Evolutionary conservation across 1,140 invertebrate genomes (phyloP).

Genomic region (Octopus sinensis): DNA sequence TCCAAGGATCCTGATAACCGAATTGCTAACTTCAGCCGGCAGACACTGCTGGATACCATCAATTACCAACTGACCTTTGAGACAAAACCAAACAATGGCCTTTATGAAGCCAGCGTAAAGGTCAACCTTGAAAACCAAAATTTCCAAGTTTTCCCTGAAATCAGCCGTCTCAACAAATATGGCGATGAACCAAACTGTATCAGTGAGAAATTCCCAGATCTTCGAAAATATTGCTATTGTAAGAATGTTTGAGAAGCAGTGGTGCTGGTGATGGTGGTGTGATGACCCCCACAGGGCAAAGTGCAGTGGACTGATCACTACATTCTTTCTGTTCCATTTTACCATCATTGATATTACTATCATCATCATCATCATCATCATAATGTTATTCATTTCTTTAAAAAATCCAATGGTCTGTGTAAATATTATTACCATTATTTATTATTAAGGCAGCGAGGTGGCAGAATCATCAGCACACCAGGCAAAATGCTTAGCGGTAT

Average conservation of each 20-base stretch:
- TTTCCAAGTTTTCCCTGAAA: conserved; percentile 28
- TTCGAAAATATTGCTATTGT: conserved; percentile 47
- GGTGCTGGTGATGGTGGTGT: not conserved
- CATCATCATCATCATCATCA: not conserved
- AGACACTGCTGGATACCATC: conserved; percentile 58
- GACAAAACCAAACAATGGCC: conserved; percentile 70
- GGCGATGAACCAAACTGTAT: conserved; percentile 43
- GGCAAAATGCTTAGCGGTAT: too few relatives aligned
- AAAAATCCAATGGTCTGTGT: not conserved
- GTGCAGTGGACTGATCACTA: not conserved
- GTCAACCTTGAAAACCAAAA: conserved; percentile 60
- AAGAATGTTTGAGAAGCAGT: conserved; percentile 11
- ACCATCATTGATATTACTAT: not conserved
- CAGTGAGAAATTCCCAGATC: conserved; percentile 52
- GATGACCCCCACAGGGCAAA: not conserved
- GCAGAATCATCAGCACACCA: too few relatives aligned
- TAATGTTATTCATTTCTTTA: not conserved
- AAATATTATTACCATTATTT: not conserved
- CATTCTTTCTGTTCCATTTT: not conserved
- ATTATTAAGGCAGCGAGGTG: too few relatives aligned
- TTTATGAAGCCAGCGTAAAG: conserved; percentile 73
- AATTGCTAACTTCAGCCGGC: conserved; percentile 49
- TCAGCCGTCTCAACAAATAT: conserved; percentile 45
- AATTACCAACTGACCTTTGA: conserved; percentile 64
- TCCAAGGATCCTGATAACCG: conserved; percentile 37